These are phyloP conservation scores for Phoebastria nigripes DNA, from an alignment of 2,797 vertebrate genomes.

Conservation along the genomic window DNA sequence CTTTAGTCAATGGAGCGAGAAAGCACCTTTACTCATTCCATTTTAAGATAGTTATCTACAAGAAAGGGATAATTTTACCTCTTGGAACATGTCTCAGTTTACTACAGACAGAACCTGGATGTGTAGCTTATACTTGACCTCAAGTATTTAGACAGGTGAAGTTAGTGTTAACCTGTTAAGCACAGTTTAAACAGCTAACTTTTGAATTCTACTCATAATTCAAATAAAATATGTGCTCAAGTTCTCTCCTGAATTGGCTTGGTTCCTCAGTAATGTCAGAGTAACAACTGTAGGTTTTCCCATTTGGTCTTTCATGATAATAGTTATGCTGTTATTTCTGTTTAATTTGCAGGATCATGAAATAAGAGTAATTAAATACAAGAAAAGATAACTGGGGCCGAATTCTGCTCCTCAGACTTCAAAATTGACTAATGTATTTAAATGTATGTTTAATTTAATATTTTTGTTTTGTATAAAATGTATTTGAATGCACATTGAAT, in stretches of 20 bases:
- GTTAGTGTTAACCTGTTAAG: background rate
- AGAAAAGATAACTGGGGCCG: background rate
- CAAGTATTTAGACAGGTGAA: background rate
- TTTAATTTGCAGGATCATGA: background rate
- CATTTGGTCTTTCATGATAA: background rate
- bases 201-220: background rate
- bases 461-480: background rate
- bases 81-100: background rate
- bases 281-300: background rate
- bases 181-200: background rate
- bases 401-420: background rate
- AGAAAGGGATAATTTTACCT: constrained; percentile 9
- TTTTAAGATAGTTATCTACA: constrained; percentile 16
- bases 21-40: constrained; percentile 25
- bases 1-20: constrained; percentile 15
- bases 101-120: background rate
- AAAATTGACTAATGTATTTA: background rate
- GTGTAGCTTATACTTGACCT: background rate
- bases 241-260: background rate
- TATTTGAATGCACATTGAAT: background rate
- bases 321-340: background rate
- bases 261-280: background rate
- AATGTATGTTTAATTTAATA: background rate
- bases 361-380: background rate
- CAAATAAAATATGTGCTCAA: background rate